These are phyloP conservation scores for Pangasius larnaudii DNA, from an alignment of 2,797 vertebrate genomes.

Conservation along the genomic window DNA sequence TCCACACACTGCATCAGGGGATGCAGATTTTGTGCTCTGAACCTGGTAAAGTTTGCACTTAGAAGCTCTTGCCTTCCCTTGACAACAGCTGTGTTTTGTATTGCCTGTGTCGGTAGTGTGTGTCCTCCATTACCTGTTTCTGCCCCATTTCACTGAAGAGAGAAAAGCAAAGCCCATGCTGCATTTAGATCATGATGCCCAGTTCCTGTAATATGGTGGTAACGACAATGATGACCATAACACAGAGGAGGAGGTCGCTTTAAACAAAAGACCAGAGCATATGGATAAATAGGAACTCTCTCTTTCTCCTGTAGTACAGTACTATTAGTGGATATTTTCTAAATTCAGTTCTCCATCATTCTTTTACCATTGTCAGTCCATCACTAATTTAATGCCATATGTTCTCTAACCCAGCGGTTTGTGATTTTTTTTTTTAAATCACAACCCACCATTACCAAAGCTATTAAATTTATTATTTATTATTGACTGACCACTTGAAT, in stretches of 20 bases:
- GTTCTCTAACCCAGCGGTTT: too few species aligned
- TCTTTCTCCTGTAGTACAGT: neutral
- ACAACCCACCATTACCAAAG: neutral
- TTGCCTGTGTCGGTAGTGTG: conserved; percentile 21
- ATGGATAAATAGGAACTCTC: neutral
- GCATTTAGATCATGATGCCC: conserved; percentile 12
- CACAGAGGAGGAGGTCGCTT: conserved; percentile 32
- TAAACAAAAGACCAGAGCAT: conserved; percentile 53
- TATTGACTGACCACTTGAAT: neutral
- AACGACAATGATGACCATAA: conserved; percentile 60
- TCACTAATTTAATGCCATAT: too few species aligned
- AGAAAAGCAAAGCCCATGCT: conserved; percentile 36
- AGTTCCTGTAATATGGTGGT: conserved; percentile 57
- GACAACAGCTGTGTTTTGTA: conserved; percentile 41
- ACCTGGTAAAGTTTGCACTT: neutral
- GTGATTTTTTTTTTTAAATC: neutral
- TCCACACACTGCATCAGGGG: too few species aligned
- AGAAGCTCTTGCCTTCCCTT: conserved; percentile 32
- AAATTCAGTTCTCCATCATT: neutral
- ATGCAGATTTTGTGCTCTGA: neutral
- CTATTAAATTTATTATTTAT: neutral
- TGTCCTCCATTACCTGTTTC: conserved; percentile 48
- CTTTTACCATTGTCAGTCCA: too few species aligned
- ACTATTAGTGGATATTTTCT: neutral
- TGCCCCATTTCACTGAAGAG: conserved; percentile 38